These are phyloP conservation scores for Ganaspis brasiliensis DNA, from an alignment of 2,888 invertebrate species.

Conservation along the genomic window DNA sequence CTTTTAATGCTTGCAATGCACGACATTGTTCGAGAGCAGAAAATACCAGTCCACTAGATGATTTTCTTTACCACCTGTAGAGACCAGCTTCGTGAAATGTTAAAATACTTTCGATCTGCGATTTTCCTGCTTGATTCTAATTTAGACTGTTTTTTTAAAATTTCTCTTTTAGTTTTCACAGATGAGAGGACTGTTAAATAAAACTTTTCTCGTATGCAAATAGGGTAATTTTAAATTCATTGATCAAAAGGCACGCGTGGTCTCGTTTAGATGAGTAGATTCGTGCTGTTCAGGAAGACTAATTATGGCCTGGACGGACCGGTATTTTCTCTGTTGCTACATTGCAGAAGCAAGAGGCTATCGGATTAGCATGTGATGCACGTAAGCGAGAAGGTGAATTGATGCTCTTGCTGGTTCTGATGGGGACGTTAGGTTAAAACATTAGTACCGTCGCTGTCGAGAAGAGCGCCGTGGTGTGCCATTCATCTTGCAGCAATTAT, in stretches of 20 bases:
- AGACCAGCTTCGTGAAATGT: conserved; percentile 43
- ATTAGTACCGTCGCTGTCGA: conserved; percentile 47
- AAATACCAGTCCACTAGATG: conserved; percentile 17
- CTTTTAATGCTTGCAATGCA: conserved; percentile 63
- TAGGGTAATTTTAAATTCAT: background rate
- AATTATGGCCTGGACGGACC: conserved; percentile 55
- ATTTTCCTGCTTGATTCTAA: no score
- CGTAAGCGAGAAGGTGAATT: conserved; percentile 60
- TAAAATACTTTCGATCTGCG: background rate
- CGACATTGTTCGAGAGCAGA: conserved; percentile 56
- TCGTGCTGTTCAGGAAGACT: conserved; percentile 48
- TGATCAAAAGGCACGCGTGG: background rate
- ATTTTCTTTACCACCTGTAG: conserved; percentile 49
- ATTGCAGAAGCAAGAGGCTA: conserved; percentile 6
- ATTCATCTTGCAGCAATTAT: conserved; percentile 67
- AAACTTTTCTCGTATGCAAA: background rate
- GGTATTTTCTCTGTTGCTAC: conserved; percentile 38
- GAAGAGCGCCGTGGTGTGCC: conserved; percentile 45
- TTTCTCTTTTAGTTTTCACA: no score
- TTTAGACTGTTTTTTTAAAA: no score
- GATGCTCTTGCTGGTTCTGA: conserved; percentile 53
- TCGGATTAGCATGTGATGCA: conserved; percentile 61
- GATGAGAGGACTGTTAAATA: background rate
- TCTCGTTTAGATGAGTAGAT: conserved; percentile 1
- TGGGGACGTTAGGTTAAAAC: conserved; percentile 53